Conservation (phyloP, 2,888 invertebrate genomes). For the Conchocele bisecta region DNA sequence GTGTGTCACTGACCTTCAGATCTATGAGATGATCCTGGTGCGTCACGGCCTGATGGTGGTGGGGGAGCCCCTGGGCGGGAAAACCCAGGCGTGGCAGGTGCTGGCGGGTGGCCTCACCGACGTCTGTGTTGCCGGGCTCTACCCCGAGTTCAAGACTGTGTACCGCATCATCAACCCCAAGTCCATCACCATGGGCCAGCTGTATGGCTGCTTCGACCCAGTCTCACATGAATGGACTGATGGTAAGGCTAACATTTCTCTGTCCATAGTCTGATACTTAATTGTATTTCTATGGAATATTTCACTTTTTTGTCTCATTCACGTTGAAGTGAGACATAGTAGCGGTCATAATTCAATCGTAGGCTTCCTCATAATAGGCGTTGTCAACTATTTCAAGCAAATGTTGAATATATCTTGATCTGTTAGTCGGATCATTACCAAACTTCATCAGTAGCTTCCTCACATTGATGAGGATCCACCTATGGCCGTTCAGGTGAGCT, state of each 20-base stretch:
- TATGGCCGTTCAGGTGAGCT: too few relatives aligned
- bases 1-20: too few relatives aligned
- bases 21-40: slow-evolving; percentile 83
- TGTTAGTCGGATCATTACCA: too few relatives aligned
- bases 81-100: slow-evolving; percentile 82
- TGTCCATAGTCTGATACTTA: neutral
- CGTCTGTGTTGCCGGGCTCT: slow-evolving; percentile 75
- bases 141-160: slow-evolving; percentile 80
- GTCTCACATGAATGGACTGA: slow-evolving; percentile 83
- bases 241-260: slow-evolving; percentile 66
- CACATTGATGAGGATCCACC: too few relatives aligned
- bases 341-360: too few relatives aligned
- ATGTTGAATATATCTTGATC: too few relatives aligned
- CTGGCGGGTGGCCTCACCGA: slow-evolving; percentile 82
- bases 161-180: slow-evolving; percentile 83
- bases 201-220: slow-evolving; percentile 83
- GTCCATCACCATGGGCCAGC: slow-evolving; percentile 83
- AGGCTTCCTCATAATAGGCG: too few relatives aligned
- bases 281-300: too few relatives aligned
- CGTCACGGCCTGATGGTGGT: slow-evolving; percentile 83
- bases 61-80: slow-evolving; percentile 83
- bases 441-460: too few relatives aligned
- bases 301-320: too few relatives aligned
- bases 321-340: too few relatives aligned
- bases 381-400: too few relatives aligned